A percentile compares a stretch with the other conserved stretches of the same genome.
phyloP scores from a whole-genome alignment of 2,888 invertebrate genomes.

The Rhingia rostrata region DNA sequence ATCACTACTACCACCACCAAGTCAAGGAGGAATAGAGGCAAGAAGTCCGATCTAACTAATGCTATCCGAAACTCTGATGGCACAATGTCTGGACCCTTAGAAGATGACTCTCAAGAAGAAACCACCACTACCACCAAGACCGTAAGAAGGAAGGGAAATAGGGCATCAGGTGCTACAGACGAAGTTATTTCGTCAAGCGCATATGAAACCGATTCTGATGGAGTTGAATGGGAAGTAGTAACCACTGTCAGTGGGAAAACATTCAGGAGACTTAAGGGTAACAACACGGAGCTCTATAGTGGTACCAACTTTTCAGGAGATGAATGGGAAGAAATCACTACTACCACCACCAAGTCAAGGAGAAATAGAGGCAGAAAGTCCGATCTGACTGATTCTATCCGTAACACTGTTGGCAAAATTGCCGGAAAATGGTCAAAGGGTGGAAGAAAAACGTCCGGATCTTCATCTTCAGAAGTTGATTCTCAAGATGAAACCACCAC shows the following conservation, averaged over 20 bases:
- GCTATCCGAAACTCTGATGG: too few species aligned
- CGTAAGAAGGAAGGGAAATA: too few species aligned
- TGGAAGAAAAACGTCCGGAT: too few species aligned
- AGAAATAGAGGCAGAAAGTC: too few species aligned
- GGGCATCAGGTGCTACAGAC: too few species aligned
- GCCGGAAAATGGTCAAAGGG: too few species aligned
- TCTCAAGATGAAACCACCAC: neutral
- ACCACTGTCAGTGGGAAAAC: neutral
- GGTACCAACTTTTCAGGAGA: conserved; percentile 11
- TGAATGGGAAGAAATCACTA: conserved; percentile 26
- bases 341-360: neutral
- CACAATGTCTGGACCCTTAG: neutral
- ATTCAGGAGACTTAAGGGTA: neutral
- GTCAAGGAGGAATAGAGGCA: neutral
- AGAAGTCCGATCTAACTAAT: too few species aligned
- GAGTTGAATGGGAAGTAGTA: conserved; percentile 7
- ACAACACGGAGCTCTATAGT: neutral
- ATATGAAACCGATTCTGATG: neutral
- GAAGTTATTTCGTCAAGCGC: too few species aligned
- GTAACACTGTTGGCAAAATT: too few species aligned
- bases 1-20: neutral
- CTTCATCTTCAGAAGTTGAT: neutral
- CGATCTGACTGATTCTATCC: too few species aligned
- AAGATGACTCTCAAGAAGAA: conserved; percentile 14
- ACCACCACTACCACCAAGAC: too few species aligned